Percentiles rank a stretch among this genome's conserved stretches.
Evolutionary conservation across 2,797 vertebrate genomes (phyloP).

Genomic region (Leptodactylus fallax): DNA sequence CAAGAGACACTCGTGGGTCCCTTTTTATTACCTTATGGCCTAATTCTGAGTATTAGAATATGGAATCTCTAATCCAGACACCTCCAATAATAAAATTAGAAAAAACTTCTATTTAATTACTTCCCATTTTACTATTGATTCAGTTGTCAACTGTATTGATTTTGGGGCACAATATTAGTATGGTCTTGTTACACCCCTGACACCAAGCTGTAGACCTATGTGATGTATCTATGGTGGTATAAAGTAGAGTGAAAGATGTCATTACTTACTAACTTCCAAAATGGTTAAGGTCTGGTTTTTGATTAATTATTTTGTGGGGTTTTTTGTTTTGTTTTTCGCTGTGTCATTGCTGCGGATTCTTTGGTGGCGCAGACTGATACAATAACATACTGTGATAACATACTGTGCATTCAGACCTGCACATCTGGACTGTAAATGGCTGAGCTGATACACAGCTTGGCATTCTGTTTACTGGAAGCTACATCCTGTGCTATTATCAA

Average conservation of each 20-base stretch:
- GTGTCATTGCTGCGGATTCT: not conserved
- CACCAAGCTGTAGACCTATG: not conserved
- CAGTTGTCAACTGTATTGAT: not conserved
- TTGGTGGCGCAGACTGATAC: slow-evolving; percentile 15
- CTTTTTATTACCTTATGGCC: no score
- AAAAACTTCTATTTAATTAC: not conserved
- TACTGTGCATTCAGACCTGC: slow-evolving; percentile 34
- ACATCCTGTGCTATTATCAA: slow-evolving; percentile 57
- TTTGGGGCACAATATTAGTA: not conserved
- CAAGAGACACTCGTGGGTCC: no score
- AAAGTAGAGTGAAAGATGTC: no score
- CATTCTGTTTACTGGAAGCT: slow-evolving; percentile 50
- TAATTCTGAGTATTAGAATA: no score
- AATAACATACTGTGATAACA: slow-evolving; percentile 32
- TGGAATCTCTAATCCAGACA: not conserved
- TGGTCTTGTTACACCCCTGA: not conserved
- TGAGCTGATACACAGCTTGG: slow-evolving; percentile 43
- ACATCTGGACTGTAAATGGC: slow-evolving; percentile 63
- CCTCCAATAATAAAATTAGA: not conserved
- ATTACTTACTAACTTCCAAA: not conserved
- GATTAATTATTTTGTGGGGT: no score
- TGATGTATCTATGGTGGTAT: not conserved
- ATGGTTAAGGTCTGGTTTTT: not conserved
- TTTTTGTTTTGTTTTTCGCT: not conserved
- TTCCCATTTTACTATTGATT: not conserved